These are phyloP conservation scores for Trachelus stipa DNA, from an alignment of 2,888 invertebrate species.

Conservation along the genomic window DNA sequence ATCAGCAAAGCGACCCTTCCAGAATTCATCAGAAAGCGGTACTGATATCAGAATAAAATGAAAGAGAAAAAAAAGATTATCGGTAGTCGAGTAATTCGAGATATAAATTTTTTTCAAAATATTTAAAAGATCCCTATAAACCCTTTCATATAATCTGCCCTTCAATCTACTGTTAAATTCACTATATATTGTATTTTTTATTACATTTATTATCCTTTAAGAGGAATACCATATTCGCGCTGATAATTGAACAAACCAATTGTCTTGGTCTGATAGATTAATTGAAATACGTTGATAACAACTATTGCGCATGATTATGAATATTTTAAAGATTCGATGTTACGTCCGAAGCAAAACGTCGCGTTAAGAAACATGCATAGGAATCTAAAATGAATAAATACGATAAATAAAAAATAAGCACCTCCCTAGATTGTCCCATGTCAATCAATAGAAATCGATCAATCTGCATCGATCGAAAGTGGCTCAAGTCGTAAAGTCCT, in stretches of 20 bases:
- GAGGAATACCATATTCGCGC: neutral
- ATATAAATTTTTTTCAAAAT: neutral
- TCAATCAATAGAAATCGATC: neutral
- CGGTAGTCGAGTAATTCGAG: neutral
- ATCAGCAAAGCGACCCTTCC: neutral
- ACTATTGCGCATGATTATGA: neutral
- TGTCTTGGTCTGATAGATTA: neutral
- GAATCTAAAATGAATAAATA: neutral
- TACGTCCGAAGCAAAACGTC: neutral
- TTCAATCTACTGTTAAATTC: neutral
- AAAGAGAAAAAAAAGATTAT: neutral
- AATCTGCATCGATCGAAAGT: neutral
- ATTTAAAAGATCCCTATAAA: too few relatives aligned
- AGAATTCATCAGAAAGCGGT: neutral
- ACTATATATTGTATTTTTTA: neutral
- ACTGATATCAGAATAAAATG: neutral
- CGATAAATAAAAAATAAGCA: neutral
- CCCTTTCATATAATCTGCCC: too few relatives aligned
- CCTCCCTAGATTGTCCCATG: neutral
- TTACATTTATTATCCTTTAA: neutral
- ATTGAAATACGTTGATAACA: neutral
- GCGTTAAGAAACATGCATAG: neutral
- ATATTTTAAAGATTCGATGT: neutral
- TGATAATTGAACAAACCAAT: neutral
- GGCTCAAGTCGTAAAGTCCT: neutral